These are phyloP conservation scores for Chaetorhynchus papuensis DNA, from an alignment of 2,113 vertebrate genomes.

Conservation along the genomic window DNA sequence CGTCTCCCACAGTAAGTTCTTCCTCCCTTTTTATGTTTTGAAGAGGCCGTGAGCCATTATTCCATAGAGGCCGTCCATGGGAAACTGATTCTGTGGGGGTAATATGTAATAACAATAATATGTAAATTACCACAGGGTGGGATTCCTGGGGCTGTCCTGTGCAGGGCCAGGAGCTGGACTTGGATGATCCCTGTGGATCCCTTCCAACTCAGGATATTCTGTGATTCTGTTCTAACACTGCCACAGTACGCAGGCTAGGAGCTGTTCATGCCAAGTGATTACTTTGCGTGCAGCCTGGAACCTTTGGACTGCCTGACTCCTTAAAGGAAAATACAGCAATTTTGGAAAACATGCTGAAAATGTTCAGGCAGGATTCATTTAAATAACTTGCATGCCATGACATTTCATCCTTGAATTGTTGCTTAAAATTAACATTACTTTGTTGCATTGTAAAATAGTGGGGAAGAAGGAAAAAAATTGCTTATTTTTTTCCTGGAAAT, in stretches of 20 bases:
- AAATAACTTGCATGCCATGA: not conserved
- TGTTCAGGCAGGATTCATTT: not conserved
- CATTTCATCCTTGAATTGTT: not conserved
- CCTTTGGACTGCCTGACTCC: not conserved
- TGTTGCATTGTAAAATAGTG: not conserved
- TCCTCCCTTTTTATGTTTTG: slow-evolving; percentile 37
- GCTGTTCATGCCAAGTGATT: not conserved
- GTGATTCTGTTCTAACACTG: not conserved
- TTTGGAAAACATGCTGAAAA: not conserved
- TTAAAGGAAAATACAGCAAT: not conserved
- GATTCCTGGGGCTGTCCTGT: not conserved
- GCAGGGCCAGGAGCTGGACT: not conserved
- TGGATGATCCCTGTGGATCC: not conserved
- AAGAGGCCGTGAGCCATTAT: not conserved
- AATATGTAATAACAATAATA: not conserved
- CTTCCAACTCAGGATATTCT: not conserved
- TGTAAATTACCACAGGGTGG: not conserved
- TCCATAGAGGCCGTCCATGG: not conserved
- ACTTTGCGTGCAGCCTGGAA: not conserved
- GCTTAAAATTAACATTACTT: not conserved
- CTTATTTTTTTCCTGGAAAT: not conserved
- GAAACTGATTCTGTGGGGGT: not conserved
- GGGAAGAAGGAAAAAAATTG: not conserved
- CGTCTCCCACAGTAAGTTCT: not conserved
- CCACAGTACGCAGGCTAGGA: not conserved